Conservation (phyloP, 2,113 vertebrate genomes). For the Ictalurus punctatus region DNA sequence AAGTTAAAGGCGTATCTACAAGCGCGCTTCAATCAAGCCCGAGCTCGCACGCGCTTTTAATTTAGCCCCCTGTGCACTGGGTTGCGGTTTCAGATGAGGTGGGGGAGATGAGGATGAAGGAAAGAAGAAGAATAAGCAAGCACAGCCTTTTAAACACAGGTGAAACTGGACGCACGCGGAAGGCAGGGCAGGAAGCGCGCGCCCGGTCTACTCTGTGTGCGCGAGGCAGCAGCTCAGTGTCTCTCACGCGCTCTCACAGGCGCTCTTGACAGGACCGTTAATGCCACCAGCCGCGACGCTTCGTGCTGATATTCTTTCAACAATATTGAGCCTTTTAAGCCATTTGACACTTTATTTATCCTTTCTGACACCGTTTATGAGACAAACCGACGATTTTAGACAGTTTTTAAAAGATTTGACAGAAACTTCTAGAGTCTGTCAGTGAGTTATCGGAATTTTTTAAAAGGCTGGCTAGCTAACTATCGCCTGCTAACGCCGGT, state of each 20-base stretch:
- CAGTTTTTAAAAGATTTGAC: too few relatives aligned
- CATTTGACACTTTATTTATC: neutral
- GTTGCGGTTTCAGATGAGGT: constrained; percentile 37
- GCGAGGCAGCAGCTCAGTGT: neutral
- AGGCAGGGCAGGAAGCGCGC: neutral
- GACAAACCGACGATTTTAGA: neutral
- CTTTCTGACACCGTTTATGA: neutral
- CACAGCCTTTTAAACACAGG: neutral
- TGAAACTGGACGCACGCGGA: constrained; percentile 12
- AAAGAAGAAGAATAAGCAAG: constrained; percentile 9
- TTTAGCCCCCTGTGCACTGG: constrained; percentile 43
- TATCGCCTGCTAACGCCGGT: neutral
- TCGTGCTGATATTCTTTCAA: neutral
- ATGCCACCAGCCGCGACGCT: neutral
- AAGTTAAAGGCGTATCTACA: constrained; percentile 66
- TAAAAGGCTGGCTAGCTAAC: neutral
- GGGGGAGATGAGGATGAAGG: constrained; percentile 20
- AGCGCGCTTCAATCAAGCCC: constrained; percentile 68
- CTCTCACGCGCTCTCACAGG: neutral
- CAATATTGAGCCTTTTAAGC: neutral
- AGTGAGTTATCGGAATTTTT: neutral
- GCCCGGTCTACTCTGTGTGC: neutral
- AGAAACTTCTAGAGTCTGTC: neutral
- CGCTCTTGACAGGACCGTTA: constrained; percentile 1
- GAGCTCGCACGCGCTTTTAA: constrained; percentile 59